Percentiles rank a stretch among this genome's conserved stretches.
Conservation (phyloP, 2,113 vertebrate genomes). For the Ailuropoda melanoleuca region DNA sequence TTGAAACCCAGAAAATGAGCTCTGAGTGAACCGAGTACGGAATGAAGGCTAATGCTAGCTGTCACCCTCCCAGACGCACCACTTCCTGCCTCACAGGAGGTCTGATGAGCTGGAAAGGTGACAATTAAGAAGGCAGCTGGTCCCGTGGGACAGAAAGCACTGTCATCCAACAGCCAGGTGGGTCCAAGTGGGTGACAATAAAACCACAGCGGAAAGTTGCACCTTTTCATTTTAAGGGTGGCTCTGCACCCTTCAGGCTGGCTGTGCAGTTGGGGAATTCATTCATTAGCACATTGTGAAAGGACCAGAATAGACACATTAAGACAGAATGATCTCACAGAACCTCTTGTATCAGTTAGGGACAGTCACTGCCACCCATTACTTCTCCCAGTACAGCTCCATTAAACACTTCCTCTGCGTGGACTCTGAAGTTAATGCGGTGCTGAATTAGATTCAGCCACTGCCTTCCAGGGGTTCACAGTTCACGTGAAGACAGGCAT, state of each 20-base stretch:
- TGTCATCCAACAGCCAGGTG: neutral
- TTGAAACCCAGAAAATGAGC: neutral
- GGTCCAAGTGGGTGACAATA: neutral
- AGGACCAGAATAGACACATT: neutral
- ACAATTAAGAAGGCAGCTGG: neutral
- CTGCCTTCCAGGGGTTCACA: neutral
- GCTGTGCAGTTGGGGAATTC: neutral
- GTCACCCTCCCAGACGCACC: neutral
- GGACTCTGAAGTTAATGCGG: neutral
- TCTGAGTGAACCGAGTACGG: neutral
- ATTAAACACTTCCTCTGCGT: neutral
- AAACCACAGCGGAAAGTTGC: accelerated
- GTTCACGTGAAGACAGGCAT: neutral
- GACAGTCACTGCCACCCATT: neutral
- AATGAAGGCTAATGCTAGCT: neutral
- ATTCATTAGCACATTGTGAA: neutral
- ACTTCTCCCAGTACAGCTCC: neutral
- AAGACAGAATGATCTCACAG: neutral
- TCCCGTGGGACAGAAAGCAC: neutral
- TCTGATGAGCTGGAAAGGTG: neutral
- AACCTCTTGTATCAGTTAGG: neutral
- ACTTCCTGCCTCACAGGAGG: neutral
- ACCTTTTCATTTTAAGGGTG: neutral
- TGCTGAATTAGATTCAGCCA: neutral
- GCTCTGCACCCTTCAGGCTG: neutral